Evolutionary conservation across 2,888 invertebrate species (phyloP), one percentile per base, ranked within the genome.

Genomic region (Griposia aprilina): DNA sequence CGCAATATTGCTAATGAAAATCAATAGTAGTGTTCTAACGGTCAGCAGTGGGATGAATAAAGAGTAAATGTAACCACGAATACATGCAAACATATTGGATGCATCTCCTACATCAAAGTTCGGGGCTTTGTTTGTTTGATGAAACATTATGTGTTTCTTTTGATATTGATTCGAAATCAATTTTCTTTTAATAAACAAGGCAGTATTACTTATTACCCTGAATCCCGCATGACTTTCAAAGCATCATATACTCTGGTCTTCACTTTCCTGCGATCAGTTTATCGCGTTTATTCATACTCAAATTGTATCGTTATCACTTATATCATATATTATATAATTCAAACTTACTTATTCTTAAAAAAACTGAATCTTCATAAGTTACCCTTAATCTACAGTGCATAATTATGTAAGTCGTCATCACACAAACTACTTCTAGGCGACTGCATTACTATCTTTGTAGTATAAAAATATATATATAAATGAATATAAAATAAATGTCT

Each of bases 91-190:
- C 4, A 17, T 26, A 66, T 75, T n/a, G 23, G 17, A 30, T 66
- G 66, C 50, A 52, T 76, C n/a, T 36, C 50, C 26, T 36, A 69
- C 48, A 68, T 69, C 48, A 68, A 63, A n/a, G 45, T 23, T 23
- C 41, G 36, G 26, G 62, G 13, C 36, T 63, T 13, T 20, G 30
- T 10, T 66, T 55, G 13, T 48, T 26, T n/a, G 4, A 41, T 69
- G n/a, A 41, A 57, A 23, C 23, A 0, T n/a, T n/a, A 11, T 41
- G 41, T 45, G 41, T 45, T 13, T 15, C 11, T 30, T n/a, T 74
- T 48, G 17, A 2, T 59, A 26, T 15, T 50, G 36, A 36, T 73
- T 41, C 26, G 17, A 26, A 17, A 30, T 0, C 8, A 13, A 50
- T 5, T 45, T 26, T 36, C 10, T 41, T 71, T 73, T 23, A 26